A percentile compares a stretch with the other conserved stretches of the same genome.
These are phyloP conservation scores for Rhynchopsitta pachyrhyncha DNA, from an alignment of 2,113 vertebrate species.

Conservation along the genomic window DNA sequence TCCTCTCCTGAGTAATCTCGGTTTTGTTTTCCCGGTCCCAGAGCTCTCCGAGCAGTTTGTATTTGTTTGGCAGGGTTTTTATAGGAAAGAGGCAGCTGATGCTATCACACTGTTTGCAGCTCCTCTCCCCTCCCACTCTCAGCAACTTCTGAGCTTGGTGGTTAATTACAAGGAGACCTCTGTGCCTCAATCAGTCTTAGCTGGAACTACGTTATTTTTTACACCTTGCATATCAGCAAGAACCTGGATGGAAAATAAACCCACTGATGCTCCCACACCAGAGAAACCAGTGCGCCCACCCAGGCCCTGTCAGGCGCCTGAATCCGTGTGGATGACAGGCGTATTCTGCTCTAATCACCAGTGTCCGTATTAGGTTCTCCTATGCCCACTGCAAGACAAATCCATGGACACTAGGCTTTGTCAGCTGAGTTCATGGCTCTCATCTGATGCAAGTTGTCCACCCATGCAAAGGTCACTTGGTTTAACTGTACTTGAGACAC, in stretches of 20 bases:
- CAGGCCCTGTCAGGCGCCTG: neutral
- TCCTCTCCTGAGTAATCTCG: neutral
- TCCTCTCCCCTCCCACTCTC: constrained; percentile 1
- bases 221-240: neutral
- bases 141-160: neutral
- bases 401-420: neutral
- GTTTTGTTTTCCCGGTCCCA: neutral
- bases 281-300: neutral
- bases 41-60: neutral
- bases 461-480: neutral
- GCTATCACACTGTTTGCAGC: neutral
- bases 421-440: neutral
- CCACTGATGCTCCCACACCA: neutral
- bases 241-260: neutral
- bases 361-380: accelerated
- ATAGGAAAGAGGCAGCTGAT: neutral
- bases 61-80: neutral
- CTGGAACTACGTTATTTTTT: neutral
- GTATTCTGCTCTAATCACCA: neutral
- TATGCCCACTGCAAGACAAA: neutral
- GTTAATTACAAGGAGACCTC: constrained; percentile 5
- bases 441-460: neutral
- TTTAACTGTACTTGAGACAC: neutral
- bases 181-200: neutral
- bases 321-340: neutral